Percentiles rank a stretch among this genome's conserved stretches.
phyloP scores from a whole-genome alignment of 2,113 vertebrate genomes.

The Epinephelus moara region DNA sequence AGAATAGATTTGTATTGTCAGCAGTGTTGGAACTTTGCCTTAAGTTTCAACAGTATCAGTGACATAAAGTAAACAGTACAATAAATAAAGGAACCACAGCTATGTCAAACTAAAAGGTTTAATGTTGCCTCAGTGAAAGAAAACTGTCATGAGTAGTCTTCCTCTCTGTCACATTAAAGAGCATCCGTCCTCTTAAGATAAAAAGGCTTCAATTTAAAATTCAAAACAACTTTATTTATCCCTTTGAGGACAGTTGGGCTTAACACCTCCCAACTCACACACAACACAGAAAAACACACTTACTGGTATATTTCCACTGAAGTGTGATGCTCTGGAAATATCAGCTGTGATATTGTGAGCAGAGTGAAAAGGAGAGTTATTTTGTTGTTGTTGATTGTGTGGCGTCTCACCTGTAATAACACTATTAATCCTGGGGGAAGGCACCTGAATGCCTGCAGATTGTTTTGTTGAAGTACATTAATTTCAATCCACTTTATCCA shows the following conservation, averaged over 20 bases:
- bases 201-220: not conserved
- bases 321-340: slow-evolving; percentile 33
- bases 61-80: not conserved
- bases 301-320: slow-evolving; percentile 13
- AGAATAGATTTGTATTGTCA: not conserved
- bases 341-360: slow-evolving; percentile 31
- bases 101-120: not conserved
- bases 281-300: slow-evolving; percentile 7
- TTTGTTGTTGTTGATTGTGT: slow-evolving; percentile 60
- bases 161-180: not conserved
- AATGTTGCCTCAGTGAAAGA: not conserved
- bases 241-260: not conserved
- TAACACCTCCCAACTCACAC: not conserved
- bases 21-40: not conserved
- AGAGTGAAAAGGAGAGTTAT: slow-evolving; percentile 57
- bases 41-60: not conserved
- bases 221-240: not conserved
- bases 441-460: slow-evolving; percentile 63
- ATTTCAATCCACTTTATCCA: slow-evolving; percentile 74
- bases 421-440: slow-evolving; percentile 71
- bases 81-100: not conserved
- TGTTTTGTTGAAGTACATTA: slow-evolving; percentile 69
- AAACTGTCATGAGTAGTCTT: not conserved
- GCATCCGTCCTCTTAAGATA: not conserved
- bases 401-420: slow-evolving; percentile 65